Percentiles rank a stretch among this genome's conserved stretches.
Conservation (phyloP, 2,888 invertebrate genomes). For the Synanthedon formicaeformis region DNA sequence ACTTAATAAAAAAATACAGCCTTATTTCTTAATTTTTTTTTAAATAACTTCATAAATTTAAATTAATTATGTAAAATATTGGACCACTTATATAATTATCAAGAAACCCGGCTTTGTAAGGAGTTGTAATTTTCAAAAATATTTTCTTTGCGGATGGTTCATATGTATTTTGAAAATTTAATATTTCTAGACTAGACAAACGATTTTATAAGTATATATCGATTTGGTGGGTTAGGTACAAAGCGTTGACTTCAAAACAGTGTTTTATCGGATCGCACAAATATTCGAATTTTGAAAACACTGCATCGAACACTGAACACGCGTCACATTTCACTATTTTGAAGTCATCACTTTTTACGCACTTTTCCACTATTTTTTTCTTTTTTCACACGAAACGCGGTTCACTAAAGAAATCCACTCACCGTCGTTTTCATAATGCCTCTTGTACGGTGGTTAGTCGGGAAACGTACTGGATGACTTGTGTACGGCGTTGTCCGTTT, state of each 20-base stretch:
- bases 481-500: slow-evolving; percentile 50
- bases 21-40: background rate
- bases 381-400: slow-evolving; percentile 19
- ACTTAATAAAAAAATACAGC: too few species aligned
- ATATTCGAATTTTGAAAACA: slow-evolving; percentile 2
- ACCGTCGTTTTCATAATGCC: slow-evolving; percentile 64
- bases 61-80: background rate
- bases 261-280: slow-evolving; percentile 26
- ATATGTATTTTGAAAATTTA: too few species aligned
- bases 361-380: slow-evolving; percentile 29
- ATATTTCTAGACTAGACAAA: too few species aligned
- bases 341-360: slow-evolving; percentile 47
- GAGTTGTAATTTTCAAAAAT: too few species aligned
- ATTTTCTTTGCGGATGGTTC: too few species aligned
- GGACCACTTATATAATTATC: background rate
- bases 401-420: slow-evolving; percentile 36
- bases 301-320: slow-evolving; percentile 22
- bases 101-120: too few species aligned
- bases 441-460: slow-evolving; percentile 60
- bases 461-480: slow-evolving; percentile 64
- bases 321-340: slow-evolving; percentile 51
- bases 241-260: slow-evolving; percentile 56
- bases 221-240: background rate
- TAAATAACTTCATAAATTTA: background rate
- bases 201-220: too few species aligned